Evolutionary conservation across 2,888 invertebrate genomes (phyloP).

Genomic region (Lasiommata megera): DNA sequence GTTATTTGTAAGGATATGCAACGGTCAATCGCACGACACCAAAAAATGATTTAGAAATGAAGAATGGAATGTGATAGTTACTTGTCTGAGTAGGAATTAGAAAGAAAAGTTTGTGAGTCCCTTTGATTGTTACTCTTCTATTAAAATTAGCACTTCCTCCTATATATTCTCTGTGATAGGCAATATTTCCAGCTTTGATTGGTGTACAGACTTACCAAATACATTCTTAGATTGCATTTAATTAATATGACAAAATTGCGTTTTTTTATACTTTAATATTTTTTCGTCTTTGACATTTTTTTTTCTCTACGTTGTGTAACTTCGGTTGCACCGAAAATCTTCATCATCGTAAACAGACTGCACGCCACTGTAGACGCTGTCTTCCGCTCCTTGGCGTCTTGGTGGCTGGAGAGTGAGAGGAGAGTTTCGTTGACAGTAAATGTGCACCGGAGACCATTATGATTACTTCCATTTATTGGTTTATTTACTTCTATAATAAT

Average conservation of each 20-base stretch:
- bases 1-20: slow-evolving; percentile 40
- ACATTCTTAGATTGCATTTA: slow-evolving; percentile 31
- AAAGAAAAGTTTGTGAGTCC: slow-evolving; percentile 15
- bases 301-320: too few relatives aligned
- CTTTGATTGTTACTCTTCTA: slow-evolving; percentile 17
- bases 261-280: background rate
- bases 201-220: background rate
- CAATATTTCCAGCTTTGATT: slow-evolving; percentile 8
- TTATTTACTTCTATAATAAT: too few relatives aligned
- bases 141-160: slow-evolving; percentile 19
- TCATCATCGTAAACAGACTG: too few relatives aligned
- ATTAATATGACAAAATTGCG: slow-evolving; percentile 12
- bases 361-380: too few relatives aligned
- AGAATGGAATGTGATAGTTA: slow-evolving; percentile 56
- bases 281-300: background rate
- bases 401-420: too few relatives aligned
- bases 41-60: slow-evolving; percentile 56
- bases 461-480: too few relatives aligned
- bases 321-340: too few relatives aligned
- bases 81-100: slow-evolving; percentile 25
- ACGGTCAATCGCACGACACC: slow-evolving; percentile 54
- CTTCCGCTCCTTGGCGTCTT: too few relatives aligned
- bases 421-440: too few relatives aligned
- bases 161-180: slow-evolving; percentile 35
- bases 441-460: too few relatives aligned